Base-by-base conservation (phyloP, 2,113 vertebrate genomes). In the Cyprinodon tularosa region DNA sequence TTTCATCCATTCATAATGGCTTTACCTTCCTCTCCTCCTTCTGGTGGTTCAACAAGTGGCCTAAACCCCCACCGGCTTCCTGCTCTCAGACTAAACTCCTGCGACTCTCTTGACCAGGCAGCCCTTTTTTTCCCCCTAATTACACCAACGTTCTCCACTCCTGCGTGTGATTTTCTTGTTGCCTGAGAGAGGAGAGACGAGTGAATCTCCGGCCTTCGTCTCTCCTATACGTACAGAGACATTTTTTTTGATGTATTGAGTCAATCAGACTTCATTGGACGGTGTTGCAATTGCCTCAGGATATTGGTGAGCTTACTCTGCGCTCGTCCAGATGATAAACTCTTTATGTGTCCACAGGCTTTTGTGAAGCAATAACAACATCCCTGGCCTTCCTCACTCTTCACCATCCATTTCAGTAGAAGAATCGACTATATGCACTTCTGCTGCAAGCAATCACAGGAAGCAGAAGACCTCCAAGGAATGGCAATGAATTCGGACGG, bases 161-260 rank as follows among this genome's bases (percentile, higher is more conserved):
- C 66, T 22, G 61, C 12, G 62, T 71, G 67, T 38, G 69, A 71
- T 80, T 87, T 76, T 62, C 12, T 68, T 81, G 76, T 76, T 12
- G 74, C 71, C 71, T 4, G 10, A 70, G 57, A 86, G 77, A 64
- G 48, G 4, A 38, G 14, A 38, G 22, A 70, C n/a, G 9, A 36
- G 63, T 60, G 50, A 6, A 12, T n/a, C 66, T 67, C 63, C 2
- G 4, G 45, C 53, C 11, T 45, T 45, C n/a, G 38, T 61, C 67
- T 71, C n/a, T 45, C 39, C 13, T 20, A 5, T 9, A 44, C 57
- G 39, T 20, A 64, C 72, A 65, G 45, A 36, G 50, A 36, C 13
- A 17, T 57, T 42, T 80, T 59, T 92, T 80, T 59, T 92, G 91
- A 91, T 91, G 84, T 90, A 90, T 90, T 82, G 89, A 86, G 75